Base-by-base conservation (phyloP, 2,888 invertebrate genomes). In the Andrena praecox region DNA sequence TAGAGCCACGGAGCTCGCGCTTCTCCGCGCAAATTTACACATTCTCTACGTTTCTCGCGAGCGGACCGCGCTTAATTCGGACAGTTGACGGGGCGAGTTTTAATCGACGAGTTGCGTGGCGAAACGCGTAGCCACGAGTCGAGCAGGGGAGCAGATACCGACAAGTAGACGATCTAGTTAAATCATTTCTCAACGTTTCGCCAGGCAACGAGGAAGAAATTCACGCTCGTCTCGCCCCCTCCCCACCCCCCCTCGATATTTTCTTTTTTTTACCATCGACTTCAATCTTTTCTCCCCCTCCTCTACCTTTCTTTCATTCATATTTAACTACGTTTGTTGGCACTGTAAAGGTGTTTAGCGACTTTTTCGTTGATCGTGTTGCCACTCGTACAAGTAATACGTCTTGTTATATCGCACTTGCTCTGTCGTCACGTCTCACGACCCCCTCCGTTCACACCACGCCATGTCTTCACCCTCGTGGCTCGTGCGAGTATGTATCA, bases 381-480 rank as follows among this genome's bases (percentile, higher is more conserved):
- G 78, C 42, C 78, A 76, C 54, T 83, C 77, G 67, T 79, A 62
- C 29, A n/a, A 27, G 20, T 70, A 60, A 59, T n/a, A 63, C 68
- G 63, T 84, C 62, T 83, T 71, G 74, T 80, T 83, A 79, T 80
- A 79, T 76, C 84, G 85, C 88, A 86, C 85, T 80, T 66, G 85
- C 81, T 85, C 79, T 80, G 68, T 80, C 80, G 74, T 85, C 79
- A 82, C 68, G 69, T 80, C 76, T 83, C 73, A 82, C 70, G 50
- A 35, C 50, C 70, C 70, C 66, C 69, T 52, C 62, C 62, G 52
- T 76, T 86, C 73, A 78, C 68, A 70, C 12, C 56, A 82, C 67
- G 66, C 64, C 73, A 48, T 64, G 35, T 80, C 54, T 42, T 75
- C 62, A 71, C 59, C 72, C 35, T 73, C 73, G 79, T 82, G 79